phyloP scores from a whole-genome alignment of 2,113 vertebrate genomes.

The Lota lota region DNA sequence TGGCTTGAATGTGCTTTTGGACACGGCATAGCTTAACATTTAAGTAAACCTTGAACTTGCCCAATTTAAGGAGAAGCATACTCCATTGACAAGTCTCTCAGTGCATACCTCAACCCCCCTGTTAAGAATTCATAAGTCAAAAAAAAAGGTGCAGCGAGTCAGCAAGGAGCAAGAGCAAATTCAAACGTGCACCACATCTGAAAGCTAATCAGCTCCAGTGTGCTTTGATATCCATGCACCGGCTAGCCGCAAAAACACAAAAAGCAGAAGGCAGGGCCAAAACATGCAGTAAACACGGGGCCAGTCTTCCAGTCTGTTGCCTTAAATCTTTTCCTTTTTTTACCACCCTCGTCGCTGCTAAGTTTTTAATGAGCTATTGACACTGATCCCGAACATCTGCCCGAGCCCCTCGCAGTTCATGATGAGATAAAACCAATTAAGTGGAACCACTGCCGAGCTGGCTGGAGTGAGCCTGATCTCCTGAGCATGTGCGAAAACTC shows the following conservation, averaged over 20 bases:
- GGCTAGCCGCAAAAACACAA: neutral
- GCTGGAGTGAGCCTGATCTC: slow-evolving; percentile 31
- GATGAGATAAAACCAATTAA: slow-evolving; percentile 69
- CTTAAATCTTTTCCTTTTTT: slow-evolving; percentile 19
- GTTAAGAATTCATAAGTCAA: slow-evolving; percentile 59
- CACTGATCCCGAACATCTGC: slow-evolving; percentile 71
- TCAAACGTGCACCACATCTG: slow-evolving; percentile 49
- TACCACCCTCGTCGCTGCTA: slow-evolving; percentile 24
- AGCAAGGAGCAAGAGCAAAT: slow-evolving; percentile 48
- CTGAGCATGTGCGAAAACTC: slow-evolving; percentile 38
- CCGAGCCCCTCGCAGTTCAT: slow-evolving; percentile 60
- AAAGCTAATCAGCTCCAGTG: slow-evolving; percentile 61
- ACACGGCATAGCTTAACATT: no score
- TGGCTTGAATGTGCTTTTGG: no score
- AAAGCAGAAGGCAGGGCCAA: neutral
- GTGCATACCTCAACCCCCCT: neutral
- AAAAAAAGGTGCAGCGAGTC: slow-evolving; percentile 47
- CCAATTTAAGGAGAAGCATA: no score
- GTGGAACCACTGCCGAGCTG: slow-evolving; percentile 45
- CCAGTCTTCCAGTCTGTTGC: slow-evolving; percentile 7
- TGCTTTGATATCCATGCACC: slow-evolving; percentile 41
- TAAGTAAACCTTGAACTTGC: no score
- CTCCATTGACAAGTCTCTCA: no score
- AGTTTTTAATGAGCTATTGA: slow-evolving; percentile 74
- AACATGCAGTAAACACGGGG: slow-evolving; percentile 21